Evolutionary conservation across 92 coral and sea anemone species (phyloP).

Genomic region (Hydrozoanthus gracilis): DNA sequence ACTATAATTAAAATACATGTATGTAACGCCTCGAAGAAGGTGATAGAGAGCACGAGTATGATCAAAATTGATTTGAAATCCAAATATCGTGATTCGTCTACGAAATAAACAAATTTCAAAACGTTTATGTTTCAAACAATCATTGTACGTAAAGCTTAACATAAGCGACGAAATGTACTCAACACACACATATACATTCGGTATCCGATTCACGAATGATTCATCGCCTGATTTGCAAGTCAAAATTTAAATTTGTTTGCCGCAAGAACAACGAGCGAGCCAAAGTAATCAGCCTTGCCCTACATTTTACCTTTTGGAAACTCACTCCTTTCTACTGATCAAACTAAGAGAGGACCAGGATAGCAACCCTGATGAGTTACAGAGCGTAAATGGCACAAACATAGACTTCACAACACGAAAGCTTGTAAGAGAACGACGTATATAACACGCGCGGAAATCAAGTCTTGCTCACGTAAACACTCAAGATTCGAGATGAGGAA

Average conservation of each 20-base stretch:
- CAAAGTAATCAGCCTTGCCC: slow-evolving; percentile 1
- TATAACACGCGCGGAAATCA: background rate
- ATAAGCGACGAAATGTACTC: background rate
- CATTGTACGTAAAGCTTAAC: background rate
- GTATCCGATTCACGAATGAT: slow-evolving; percentile 14
- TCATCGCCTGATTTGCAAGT: slow-evolving; percentile 43
- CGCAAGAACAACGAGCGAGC: background rate
- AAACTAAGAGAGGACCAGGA: background rate
- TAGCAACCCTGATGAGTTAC: slow-evolving; percentile 2
- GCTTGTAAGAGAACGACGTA: background rate
- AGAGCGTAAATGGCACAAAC: background rate
- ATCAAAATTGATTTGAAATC: background rate
- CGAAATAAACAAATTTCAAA: background rate
- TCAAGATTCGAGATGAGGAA: background rate
- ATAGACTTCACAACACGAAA: background rate
- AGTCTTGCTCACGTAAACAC: background rate
- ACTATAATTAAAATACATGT: background rate
- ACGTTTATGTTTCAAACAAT: background rate
- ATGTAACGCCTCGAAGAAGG: background rate
- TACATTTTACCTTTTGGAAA: background rate
- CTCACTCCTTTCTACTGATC: background rate
- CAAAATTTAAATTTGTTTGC: slow-evolving; percentile 40
- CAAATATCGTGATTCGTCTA: slow-evolving; percentile 5
- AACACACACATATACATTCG: background rate
- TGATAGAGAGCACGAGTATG: background rate